Evolutionary conservation across 1,140 invertebrate species (phyloP), one percentile per base, ranked within the genome.

Genomic region (Reticulitermes speratus): DNA sequence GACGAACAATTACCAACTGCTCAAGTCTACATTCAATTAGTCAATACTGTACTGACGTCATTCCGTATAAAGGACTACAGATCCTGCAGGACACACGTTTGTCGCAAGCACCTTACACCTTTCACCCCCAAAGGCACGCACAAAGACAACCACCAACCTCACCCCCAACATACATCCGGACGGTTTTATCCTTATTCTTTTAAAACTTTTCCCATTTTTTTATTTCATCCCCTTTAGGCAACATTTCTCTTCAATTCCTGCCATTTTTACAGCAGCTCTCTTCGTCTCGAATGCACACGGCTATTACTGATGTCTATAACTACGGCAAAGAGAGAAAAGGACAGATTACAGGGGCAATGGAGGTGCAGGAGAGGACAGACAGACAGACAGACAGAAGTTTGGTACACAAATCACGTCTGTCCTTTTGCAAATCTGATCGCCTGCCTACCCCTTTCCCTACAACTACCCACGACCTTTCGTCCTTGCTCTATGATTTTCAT

Each of bases 341-440:
- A 75, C 8, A 30, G 65, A 75, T 75, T 8, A 75, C 7, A n/a
- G n/a, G 1, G 19, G 19, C 52, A 55, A 55, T 55, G 25, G 82
- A 8, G 14, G 23, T 5, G 44, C 38, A n/a, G 82, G 25, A 7
- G 82, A 52, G 82, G 11, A 52, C 8, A 30, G 12, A 38, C 16
- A 38, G 16, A 86, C n/a, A 32, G 11, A 52, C 8, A 30, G 12
- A 38, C 16, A 38, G 16, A 86, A 86, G 65, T 82, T 86, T 52
- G 85, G 59, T 65, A 86, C 85, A 86, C 85, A 86, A 86, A 86
- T 86, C 85, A 86, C 85, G 85, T 86, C 45, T 65, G 65, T 45
- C 85, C 85, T 86, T 86, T 86, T 86, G 85, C 85, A 86, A 86
- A 86, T 86, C 85, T 86, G 85, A 86, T 82, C 85, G 85, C 85